These are phyloP conservation scores for Myxocyprinus asiaticus DNA, from an alignment of 2,113 vertebrate species.

Conservation along the genomic window DNA sequence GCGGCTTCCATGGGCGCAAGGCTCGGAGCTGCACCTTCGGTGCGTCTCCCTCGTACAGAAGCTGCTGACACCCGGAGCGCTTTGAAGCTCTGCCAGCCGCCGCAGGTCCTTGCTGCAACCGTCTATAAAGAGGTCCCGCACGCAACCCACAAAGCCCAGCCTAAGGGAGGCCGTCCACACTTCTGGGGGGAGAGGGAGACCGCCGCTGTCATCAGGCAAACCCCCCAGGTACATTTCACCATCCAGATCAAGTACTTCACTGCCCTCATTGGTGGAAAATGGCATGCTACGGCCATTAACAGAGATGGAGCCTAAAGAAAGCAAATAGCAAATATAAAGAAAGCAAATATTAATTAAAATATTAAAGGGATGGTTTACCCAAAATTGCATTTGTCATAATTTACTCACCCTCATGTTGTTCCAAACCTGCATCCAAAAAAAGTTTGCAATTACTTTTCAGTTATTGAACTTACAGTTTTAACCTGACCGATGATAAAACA, in stretches of 20 bases:
- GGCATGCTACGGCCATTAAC: constrained; percentile 88
- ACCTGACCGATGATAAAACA: no score
- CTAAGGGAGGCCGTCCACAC: constrained; percentile 87
- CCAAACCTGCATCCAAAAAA: no score
- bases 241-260: constrained; percentile 89
- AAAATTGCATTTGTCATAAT: no score
- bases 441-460: no score
- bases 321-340: constrained; percentile 30
- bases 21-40: constrained; percentile 78
- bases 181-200: constrained; percentile 82
- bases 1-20: constrained; percentile 81
- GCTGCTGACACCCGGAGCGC: constrained; percentile 77
- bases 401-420: no score
- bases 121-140: constrained; percentile 90
- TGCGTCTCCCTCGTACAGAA: constrained; percentile 87
- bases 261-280: constrained; percentile 87
- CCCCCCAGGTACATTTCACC: constrained; percentile 90
- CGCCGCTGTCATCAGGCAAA: constrained; percentile 80
- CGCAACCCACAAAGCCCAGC: constrained; percentile 89
- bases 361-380: neutral
- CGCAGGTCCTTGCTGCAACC: constrained; percentile 88
- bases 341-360: neutral
- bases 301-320: constrained; percentile 82
- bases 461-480: no score
- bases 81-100: constrained; percentile 82